Conservation (phyloP, 2,888 invertebrate species). For the Eugnorisma glareosa region DNA sequence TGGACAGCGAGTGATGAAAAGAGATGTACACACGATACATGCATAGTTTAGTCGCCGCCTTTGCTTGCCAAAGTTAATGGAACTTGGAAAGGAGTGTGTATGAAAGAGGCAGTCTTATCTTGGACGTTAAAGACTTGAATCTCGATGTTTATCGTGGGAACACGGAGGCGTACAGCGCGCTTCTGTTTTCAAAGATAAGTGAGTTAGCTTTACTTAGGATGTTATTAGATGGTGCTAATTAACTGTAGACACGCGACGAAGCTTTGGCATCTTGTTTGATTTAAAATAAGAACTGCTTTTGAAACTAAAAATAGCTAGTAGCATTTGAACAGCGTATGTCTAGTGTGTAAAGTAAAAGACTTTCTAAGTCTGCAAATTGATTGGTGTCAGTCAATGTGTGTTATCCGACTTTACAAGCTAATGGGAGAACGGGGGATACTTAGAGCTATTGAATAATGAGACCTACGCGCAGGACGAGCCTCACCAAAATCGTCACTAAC, state of each 20-base stretch:
- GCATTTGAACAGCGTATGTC: neutral
- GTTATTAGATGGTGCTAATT: slow-evolving; percentile 33
- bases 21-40: slow-evolving; percentile 89
- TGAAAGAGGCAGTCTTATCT: slow-evolving; percentile 84
- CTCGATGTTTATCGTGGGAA: slow-evolving; percentile 72
- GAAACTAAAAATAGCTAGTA: neutral
- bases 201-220: slow-evolving; percentile 59
- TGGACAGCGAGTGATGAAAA: slow-evolving; percentile 82
- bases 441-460: neutral
- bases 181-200: slow-evolving; percentile 69
- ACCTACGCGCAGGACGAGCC: neutral
- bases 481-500: neutral
- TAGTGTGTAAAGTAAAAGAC: neutral
- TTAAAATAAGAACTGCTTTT: neutral
- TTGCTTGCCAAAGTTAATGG: slow-evolving; percentile 89
- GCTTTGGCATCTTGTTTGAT: neutral
- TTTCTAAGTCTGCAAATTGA: neutral
- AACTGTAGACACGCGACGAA: neutral
- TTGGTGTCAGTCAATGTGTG: too few relatives aligned
- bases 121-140: slow-evolving; percentile 77
- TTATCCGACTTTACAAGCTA: neutral
- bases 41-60: slow-evolving; percentile 83
- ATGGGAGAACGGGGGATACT: neutral
- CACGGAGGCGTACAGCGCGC: slow-evolving; percentile 53
- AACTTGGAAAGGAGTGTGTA: slow-evolving; percentile 77